phyloP scores from a whole-genome alignment of 2,888 invertebrate genomes.

The Microctonus brassicae region DNA sequence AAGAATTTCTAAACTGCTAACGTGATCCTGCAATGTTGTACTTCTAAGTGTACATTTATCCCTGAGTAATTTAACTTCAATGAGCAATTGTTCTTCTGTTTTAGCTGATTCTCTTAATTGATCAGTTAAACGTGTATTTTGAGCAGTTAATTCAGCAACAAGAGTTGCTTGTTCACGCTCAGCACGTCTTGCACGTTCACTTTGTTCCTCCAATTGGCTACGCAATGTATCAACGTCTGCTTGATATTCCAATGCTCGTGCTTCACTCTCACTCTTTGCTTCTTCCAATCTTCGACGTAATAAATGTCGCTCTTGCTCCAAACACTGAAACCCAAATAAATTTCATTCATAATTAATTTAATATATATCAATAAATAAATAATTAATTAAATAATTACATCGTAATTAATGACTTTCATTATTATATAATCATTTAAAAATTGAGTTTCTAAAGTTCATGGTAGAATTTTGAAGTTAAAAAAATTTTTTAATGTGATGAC shows the following conservation, averaged over 20 bases:
- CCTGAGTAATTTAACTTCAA: conserved; percentile 84
- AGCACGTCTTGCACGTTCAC: conserved; percentile 71
- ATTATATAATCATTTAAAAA: no score
- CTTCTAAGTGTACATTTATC: conserved; percentile 88
- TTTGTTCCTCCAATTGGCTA: conserved; percentile 77
- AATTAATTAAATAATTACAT: no score
- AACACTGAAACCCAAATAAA: conserved; percentile 85
- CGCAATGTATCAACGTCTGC: conserved; percentile 87
- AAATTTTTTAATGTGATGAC: neutral
- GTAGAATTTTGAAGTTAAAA: neutral
- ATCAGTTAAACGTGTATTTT: conserved; percentile 87
- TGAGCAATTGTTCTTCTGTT: conserved; percentile 83
- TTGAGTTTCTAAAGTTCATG: neutral
- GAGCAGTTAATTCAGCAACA: conserved; percentile 87
- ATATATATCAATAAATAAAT: conserved; percentile 11
- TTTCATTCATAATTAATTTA: no score
- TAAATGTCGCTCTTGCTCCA: conserved; percentile 94
- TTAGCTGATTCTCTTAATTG: conserved; percentile 88
- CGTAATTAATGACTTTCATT: neutral
- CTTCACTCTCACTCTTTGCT: conserved; percentile 90
- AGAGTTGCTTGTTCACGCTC: conserved; percentile 86
- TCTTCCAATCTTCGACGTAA: conserved; percentile 87
- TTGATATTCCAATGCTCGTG: conserved; percentile 87
- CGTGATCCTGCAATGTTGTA: conserved; percentile 87
- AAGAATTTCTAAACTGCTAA: conserved; percentile 88